Base-by-base conservation (phyloP, 1,140 invertebrate genomes). In the Lordiphosa collinella region DNA sequence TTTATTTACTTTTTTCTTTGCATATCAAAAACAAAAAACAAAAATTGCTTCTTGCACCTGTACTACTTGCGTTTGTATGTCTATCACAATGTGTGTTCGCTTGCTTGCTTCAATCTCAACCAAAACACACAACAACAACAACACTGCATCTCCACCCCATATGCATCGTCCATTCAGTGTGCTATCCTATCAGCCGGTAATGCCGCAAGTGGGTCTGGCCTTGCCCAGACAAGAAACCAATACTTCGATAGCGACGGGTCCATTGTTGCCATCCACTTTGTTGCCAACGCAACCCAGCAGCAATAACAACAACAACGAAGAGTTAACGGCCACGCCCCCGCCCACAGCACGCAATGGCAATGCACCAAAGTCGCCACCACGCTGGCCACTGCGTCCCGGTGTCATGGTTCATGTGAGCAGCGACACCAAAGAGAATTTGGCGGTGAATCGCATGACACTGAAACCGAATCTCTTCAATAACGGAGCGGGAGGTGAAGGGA, bases 301-400 rank as follows among this genome's bases (percentile, higher is more conserved):
- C 53, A 36, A 56, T 35, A 59, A 18, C 37, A 44, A n/a, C 50
- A 71, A 58, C 53, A 67, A 66, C 67, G 66, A 66, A 52, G 61
- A 71, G 46, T 25, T 43, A 22, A 31, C 59, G 47, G 50, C 54
- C 40, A 66, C 74, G 53, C 66, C 70, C 3, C 53, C 58, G 38
- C 46, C 70, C 43, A 54, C 51, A n/a, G 49, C 47, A 9, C 10
- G 37, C 40, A 38, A 46, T 58, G 61, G 54, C 31, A 66, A 72
- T 43, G 50, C 67, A 48, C 80, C 90, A 29, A 93, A 92, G 66
- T 93, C 92, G 88, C 93, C 93, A 10, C 93, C 91, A 63, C 95
- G 95, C 75, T 97, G 95, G 95, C 96, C 96, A 18, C 90, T 96
- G 53, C 94, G 95, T 79, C 95, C 96, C 1, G 96, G 95, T 22